These are phyloP conservation scores for Sebastes fasciatus DNA, from an alignment of 2,113 vertebrate species.

Conservation along the genomic window DNA sequence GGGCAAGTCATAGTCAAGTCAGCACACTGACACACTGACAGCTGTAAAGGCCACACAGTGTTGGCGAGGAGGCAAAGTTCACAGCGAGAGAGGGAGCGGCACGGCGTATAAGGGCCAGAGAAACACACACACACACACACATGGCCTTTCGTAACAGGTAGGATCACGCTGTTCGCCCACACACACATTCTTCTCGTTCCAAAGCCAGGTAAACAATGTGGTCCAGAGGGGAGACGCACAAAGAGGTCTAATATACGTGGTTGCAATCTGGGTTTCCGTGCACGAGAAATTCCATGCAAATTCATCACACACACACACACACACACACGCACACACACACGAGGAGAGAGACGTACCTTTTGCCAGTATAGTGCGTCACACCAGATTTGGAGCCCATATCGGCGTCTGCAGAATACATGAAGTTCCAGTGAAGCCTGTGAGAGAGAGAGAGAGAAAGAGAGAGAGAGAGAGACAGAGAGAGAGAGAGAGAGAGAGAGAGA, in stretches of 20 bases:
- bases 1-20: no score
- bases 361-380: constrained; percentile 2
- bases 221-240: constrained; percentile 6
- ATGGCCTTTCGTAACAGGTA: constrained; percentile 60
- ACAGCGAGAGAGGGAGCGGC: constrained; percentile 53
- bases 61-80: constrained; percentile 59
- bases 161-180: constrained; percentile 67
- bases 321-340: not conserved
- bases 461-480: no score
- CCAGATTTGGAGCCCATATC: constrained; percentile 18
- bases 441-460: constrained; percentile 29
- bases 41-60: constrained; percentile 3
- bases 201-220: constrained; percentile 48
- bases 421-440: constrained; percentile 33
- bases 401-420: constrained; percentile 33
- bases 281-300: no score
- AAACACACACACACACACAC: constrained; percentile 16
- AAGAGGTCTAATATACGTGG: not conserved
- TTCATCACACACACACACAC: constrained; percentile 10
- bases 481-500: constrained; percentile 24
- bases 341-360: constrained; percentile 22
- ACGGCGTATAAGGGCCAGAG: not conserved
- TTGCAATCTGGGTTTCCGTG: no score
- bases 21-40: no score
- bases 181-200: constrained; percentile 64